phyloP scores from a whole-genome alignment of 2,113 vertebrate genomes.

The Calyptommatus sinebrachiatus region DNA sequence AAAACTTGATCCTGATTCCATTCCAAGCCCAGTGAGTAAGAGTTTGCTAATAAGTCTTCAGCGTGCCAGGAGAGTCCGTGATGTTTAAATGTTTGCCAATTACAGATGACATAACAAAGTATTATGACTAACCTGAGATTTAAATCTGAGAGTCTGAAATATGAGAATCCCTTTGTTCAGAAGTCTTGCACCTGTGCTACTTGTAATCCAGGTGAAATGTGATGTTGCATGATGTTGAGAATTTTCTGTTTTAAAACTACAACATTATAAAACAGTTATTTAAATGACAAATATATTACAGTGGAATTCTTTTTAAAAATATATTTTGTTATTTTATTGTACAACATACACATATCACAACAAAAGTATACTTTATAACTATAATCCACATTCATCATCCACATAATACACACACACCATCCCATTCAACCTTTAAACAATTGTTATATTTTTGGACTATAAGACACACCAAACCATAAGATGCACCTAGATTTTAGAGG shows the following conservation, averaged over 20 bases:
- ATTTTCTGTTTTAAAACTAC: not conserved
- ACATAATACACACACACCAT: no score
- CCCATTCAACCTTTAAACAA: no score
- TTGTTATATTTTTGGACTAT: no score
- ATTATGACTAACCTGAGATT: fast-evolving
- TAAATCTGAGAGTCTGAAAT: not conserved
- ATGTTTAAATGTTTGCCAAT: not conserved
- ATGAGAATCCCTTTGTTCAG: not conserved
- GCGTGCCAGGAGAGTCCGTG: not conserved
- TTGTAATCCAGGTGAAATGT: not conserved
- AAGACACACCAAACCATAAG: no score
- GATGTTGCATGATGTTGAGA: not conserved
- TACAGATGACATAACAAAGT: not conserved
- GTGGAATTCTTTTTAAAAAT: no score
- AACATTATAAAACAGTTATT: not conserved
- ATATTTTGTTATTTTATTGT: no score
- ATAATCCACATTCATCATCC: no score
- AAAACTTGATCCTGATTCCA: slow-evolving; percentile 87
- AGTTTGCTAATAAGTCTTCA: not conserved
- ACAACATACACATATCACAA: no score
- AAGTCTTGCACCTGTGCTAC: not conserved
- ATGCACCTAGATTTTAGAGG: no score
- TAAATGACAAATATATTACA: no score
- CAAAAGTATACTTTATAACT: no score
- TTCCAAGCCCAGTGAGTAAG: slow-evolving; percentile 88